phyloP scores from a whole-genome alignment of 2,113 vertebrate species.

The Hemiprocne comata region DNA sequence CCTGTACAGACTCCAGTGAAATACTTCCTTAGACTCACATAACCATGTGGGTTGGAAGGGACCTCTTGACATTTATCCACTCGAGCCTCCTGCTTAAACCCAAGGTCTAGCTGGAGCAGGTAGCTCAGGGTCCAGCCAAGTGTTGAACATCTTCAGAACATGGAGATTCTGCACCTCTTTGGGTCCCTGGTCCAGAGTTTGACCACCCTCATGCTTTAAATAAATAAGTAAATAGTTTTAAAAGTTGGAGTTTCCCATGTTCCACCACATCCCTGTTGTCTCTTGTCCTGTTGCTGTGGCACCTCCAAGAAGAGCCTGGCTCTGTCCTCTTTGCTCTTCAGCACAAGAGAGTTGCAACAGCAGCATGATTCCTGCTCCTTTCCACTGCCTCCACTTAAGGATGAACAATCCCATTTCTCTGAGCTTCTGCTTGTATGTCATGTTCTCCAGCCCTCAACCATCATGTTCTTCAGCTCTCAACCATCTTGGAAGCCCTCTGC shows the following conservation, averaged over 20 bases:
- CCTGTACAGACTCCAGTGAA: background rate
- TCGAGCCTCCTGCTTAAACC: background rate
- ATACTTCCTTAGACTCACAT: background rate
- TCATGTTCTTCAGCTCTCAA: background rate
- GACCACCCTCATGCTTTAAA: background rate
- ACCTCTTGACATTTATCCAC: background rate
- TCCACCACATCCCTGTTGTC: background rate
- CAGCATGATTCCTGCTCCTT: background rate
- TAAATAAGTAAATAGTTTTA: background rate
- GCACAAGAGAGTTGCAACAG: accelerated
- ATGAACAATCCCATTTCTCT: background rate
- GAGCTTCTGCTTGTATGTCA: background rate
- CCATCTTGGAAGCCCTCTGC: background rate
- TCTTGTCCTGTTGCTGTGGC: background rate
- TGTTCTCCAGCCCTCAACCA: background rate
- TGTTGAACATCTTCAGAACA: background rate
- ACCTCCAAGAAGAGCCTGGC: background rate
- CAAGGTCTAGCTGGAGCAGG: background rate
- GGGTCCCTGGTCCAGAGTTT: background rate
- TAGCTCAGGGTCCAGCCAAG: background rate
- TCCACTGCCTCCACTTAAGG: background rate
- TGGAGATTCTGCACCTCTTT: background rate
- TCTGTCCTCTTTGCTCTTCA: background rate
- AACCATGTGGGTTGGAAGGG: background rate
- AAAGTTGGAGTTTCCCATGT: background rate